Conservation (phyloP, 2,113 vertebrate genomes). For the Macheiramphus alcinus region DNA sequence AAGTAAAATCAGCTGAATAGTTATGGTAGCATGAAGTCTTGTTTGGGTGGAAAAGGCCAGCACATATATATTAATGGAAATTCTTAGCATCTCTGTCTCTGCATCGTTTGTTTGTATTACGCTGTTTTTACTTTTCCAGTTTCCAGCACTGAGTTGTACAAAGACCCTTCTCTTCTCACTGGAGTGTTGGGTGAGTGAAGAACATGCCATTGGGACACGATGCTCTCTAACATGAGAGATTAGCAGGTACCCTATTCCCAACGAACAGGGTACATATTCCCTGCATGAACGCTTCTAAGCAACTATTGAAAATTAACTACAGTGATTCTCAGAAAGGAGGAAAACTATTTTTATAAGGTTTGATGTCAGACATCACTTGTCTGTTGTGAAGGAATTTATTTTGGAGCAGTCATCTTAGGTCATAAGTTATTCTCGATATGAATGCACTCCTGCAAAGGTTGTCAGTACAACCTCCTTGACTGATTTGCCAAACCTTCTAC, state of each 20-base stretch:
- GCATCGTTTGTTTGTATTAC: not conserved
- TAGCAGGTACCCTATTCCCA: not conserved
- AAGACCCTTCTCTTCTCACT: not conserved
- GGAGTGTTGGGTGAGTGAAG: not conserved
- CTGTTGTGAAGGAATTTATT: not conserved
- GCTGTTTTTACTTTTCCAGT: not conserved
- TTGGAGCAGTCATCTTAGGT: not conserved
- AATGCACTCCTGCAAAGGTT: not conserved
- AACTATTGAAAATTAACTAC: not conserved
- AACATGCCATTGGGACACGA: not conserved
- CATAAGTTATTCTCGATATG: not conserved
- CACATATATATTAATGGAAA: not conserved
- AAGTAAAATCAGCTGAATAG: constrained; percentile 25
- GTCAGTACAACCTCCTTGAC: not conserved
- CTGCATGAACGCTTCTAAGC: not conserved
- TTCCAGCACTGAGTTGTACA: not conserved
- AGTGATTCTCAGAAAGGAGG: not conserved
- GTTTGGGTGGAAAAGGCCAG: not conserved
- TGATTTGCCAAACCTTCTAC: not conserved
- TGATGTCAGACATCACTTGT: not conserved
- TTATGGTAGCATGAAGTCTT: constrained; percentile 13
- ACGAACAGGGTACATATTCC: not conserved
- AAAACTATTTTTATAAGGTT: not conserved
- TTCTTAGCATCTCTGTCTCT: not conserved
- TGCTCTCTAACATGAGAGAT: not conserved